Base-by-base conservation (phyloP, 2,113 vertebrate genomes). In the Sinocyclocheilus grahami region DNA sequence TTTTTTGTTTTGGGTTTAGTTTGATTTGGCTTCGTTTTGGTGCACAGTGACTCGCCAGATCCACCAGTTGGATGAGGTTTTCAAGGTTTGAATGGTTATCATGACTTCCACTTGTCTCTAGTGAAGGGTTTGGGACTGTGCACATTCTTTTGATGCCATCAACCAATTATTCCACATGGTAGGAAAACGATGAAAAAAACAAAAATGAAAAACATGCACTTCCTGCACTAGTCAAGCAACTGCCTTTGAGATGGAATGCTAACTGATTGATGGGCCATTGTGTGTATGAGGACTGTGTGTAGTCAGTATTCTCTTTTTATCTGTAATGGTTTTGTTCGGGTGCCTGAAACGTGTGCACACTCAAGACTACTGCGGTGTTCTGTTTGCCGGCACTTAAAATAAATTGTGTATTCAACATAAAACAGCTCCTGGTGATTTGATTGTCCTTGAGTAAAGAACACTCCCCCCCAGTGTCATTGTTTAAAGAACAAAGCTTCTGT, bases 391-490 rank as follows among this genome's bases (percentile, higher is more conserved):
- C 14, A 46, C 60, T 81, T 81, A 24, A 81, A 81, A 63, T 81
- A 42, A 80, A 27, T 65, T 65, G 33, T 63, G 37, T 81, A 5
- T 42, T 60, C 65, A 24, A 74, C 77, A 75, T 81, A 76, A 75
- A 82, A 71, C 37, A 18, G 60, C 65, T 86, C 65, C 85, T 75
- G 42, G 76, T 85, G 85, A 81, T 87, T 85, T 77, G 62, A 69
- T 85, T 89, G 69, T 46, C 72, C 60, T 87, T 85, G 60, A 46
- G 27, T 53, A 42, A 58, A 69, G 63, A 78, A n/a, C 27, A 18
- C 53, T 58, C 20, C 51, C 63, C 33, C 51, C 10, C 0, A 27
- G 58, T 75, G 78, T 78, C 82, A 58, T 69, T 37, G 71, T 78
- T 87, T 51, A 51, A 60, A 85, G 46, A 74, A 46, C 39, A 30